These are phyloP conservation scores for Haliclystus octoradiatus DNA, from an alignment of 30 jellyfish, hydroid and myxozoan genomes.

Conservation along the genomic window DNA sequence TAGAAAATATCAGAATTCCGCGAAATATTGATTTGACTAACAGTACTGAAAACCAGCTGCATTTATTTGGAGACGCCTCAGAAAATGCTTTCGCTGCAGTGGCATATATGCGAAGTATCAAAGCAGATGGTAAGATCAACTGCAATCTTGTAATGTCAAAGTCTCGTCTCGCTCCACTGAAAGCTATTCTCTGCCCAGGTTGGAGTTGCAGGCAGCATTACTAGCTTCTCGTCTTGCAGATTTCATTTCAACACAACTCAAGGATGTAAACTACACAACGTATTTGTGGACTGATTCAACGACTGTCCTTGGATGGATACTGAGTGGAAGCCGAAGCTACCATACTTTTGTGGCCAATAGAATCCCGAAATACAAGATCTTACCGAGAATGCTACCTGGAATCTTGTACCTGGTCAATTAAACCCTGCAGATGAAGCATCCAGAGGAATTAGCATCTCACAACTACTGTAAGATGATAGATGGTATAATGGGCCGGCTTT, in stretches of 20 bases:
- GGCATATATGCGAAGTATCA: conserved; percentile 15
- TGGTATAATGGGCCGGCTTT: conserved; percentile 38
- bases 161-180: conserved; percentile 33
- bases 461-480: conserved; percentile 13
- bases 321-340: conserved; percentile 8
- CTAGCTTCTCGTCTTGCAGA: conserved; percentile 22
- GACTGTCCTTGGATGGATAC: conserved; percentile 25
- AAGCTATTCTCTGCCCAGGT: conserved; percentile 18
- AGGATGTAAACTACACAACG: conserved; percentile 2
- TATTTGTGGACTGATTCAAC: conserved; percentile 35
- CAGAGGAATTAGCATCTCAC: conserved; percentile 20
- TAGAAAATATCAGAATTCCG: conserved; percentile 21
- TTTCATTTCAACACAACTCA: conserved; percentile 13
- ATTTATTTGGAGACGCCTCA: conserved; percentile 35
- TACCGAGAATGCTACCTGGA: conserved; percentile 21
- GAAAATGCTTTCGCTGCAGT: conserved; percentile 36
- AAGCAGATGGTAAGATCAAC: conserved; percentile 9
- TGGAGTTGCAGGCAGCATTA: conserved; percentile 25
- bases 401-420: conserved; percentile 20
- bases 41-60: conserved; percentile 13
- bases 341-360: conserved; percentile 40
- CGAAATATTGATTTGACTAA: conserved; percentile 13
- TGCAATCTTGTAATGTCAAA: conserved; percentile 20
- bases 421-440: conserved; percentile 38
- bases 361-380: conserved; percentile 15